Evolutionary conservation across 2,113 vertebrate genomes (phyloP).

Genomic region (Coturnix japonica): DNA sequence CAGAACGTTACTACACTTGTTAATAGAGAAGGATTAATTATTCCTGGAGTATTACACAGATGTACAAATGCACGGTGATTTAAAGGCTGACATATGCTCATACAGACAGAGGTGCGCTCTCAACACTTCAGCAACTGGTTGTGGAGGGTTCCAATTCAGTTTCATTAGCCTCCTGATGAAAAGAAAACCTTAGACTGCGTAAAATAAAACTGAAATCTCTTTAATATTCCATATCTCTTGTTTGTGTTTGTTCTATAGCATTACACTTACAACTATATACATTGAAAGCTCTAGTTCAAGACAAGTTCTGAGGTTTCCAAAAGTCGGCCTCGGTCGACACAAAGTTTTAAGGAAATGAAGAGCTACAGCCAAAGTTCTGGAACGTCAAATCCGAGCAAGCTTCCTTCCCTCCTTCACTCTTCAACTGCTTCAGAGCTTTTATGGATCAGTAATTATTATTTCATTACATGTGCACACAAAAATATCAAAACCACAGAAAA

Average conservation of each 20-base stretch:
- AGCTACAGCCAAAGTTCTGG: not conserved
- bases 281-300: not conserved
- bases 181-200: not conserved
- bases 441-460: not conserved
- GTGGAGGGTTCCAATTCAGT: not conserved
- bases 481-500: not conserved
- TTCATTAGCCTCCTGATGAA: not conserved
- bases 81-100: not conserved
- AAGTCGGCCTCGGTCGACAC: not conserved
- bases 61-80: not conserved
- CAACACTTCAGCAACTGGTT: not conserved
- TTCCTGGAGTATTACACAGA: not conserved
- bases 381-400: rapidly evolving
- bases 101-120: not conserved
- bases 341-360: not conserved
- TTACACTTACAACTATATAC: not conserved
- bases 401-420: not conserved
- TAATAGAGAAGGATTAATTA: not conserved
- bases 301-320: not conserved
- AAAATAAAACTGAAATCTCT: not conserved
- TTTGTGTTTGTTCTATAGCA: not conserved
- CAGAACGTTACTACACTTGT: not conserved
- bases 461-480: not conserved
- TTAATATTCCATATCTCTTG: not conserved
- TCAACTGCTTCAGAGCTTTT: not conserved